A percentile compares a stretch with the other conserved stretches of the same genome.
phyloP scores from a whole-genome alignment of 23 tunicate species.

The Diplosoma virens region DNA sequence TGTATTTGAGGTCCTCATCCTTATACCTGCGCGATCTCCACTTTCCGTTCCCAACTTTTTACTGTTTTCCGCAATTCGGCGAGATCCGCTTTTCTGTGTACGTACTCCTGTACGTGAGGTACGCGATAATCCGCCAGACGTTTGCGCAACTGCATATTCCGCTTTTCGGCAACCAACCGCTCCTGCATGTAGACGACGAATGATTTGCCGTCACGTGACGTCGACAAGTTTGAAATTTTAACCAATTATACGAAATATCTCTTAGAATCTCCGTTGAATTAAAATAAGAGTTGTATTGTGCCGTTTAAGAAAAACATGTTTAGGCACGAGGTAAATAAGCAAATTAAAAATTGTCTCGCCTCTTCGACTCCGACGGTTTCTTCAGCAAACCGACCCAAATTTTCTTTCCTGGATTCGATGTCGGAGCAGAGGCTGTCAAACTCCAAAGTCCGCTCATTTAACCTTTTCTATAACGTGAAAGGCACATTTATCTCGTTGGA shows the following conservation, averaged over 20 bases:
- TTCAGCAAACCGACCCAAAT: constrained; percentile 38
- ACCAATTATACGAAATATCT: too few relatives aligned
- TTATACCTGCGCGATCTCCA: constrained; percentile 80
- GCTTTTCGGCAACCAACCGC: constrained; percentile 69
- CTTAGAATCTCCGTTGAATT: too few relatives aligned
- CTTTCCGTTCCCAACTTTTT: constrained; percentile 90
- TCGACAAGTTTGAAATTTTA: not conserved
- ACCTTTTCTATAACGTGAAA: constrained; percentile 70
- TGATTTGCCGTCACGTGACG: not conserved
- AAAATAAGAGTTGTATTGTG: too few relatives aligned
- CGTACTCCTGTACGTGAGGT: constrained; percentile 84
- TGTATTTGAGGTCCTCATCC: too few relatives aligned
- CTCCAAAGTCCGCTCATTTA: constrained; percentile 53
- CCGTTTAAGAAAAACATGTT: too few relatives aligned
- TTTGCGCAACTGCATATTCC: constrained; percentile 49
- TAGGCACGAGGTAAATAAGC: too few relatives aligned
- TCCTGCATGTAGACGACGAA: constrained; percentile 45
- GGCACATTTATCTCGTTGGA: too few relatives aligned
- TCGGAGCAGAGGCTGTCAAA: constrained; percentile 54
- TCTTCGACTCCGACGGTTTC: constrained; percentile 66
- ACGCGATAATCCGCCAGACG: constrained; percentile 76
- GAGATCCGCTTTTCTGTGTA: constrained; percentile 70
- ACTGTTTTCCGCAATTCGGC: constrained; percentile 76
- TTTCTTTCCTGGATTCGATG: constrained; percentile 61
- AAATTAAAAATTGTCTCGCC: constrained; percentile 28